Evolutionary conservation across 2,888 invertebrate species (phyloP), one percentile per base, ranked within the genome.

Genomic region (Dimorphilus gyrociliatus): DNA sequence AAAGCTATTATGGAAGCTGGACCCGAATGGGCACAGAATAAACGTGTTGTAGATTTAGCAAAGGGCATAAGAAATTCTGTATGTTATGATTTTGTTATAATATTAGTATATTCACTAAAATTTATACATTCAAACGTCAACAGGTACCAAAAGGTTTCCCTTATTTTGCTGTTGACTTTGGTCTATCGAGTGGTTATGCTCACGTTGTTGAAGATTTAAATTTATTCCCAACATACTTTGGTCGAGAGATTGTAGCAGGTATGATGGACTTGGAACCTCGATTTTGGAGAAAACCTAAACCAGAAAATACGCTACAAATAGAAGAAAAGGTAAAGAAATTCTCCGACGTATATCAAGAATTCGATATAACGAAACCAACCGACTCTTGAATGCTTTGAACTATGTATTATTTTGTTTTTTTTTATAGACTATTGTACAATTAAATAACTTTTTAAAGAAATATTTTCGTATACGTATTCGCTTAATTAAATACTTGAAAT

Each of bases 1-100:
- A 97, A 97, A 70, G 92, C 90, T 0, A 74, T 97, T 34, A 71
- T 81, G 48, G 94, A 97, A 59, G 84, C 82, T 41, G 94, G 90
- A 64, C 72, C 73, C 13, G 90, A 92, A 63, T 97, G 92, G 90
- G 72, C 82, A 3, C 76, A 78, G 50, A 97, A 97, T 57, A 88
- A 85, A 55, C 92, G 94, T 67, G 54, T 86, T 19, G 70, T 85
- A 1, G 73, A 78, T 29, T 60, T 84, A 3, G 78, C 75, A 53
- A 73, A 47, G 35, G 25, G n/a, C 15, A 25, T 7, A 14, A n/a
- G 10, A n/a, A 28, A 4, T 15, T 34, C 2, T 25, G 12, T 3
- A 10, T 23, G 2, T 17, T 10, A 15, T 27, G 8, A 17, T n/a
- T 28, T 21, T 23, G 19, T 28, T 13, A 4, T 23, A 8, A 15